A percentile compares a stretch with the other conserved stretches of the same genome.
These are phyloP conservation scores for Collichthys lucidus DNA, from an alignment of 2,113 vertebrate genomes.

Conservation along the genomic window DNA sequence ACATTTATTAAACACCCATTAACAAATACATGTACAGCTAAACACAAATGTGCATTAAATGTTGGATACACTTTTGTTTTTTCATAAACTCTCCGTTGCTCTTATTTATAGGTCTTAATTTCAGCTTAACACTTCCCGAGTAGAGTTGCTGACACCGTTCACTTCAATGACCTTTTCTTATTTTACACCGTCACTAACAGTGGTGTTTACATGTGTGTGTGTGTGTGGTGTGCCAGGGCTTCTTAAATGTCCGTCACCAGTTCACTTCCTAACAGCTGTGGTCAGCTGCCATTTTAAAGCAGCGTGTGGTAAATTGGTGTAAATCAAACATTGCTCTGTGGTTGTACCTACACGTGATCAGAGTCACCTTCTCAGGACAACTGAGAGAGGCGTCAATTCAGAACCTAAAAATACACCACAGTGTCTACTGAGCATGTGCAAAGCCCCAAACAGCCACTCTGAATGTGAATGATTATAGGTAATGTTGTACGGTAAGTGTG, in stretches of 20 bases:
- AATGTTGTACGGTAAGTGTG: no score
- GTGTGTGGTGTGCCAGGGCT: constrained; percentile 1
- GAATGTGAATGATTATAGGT: neutral
- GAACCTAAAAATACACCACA: constrained; percentile 66
- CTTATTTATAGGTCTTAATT: neutral
- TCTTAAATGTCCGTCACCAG: constrained; percentile 39
- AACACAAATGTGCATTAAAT: neutral
- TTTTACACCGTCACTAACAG: neutral
- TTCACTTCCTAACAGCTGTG: constrained; percentile 40
- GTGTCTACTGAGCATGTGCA: constrained; percentile 40
- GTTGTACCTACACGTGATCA: constrained; percentile 10
- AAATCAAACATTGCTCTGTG: constrained; percentile 17
- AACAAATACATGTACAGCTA: neutral
- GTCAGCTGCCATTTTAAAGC: constrained; percentile 8
- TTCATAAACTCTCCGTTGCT: neutral
- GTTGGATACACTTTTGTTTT: neutral
- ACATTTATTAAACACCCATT: neutral
- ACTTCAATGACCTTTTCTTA: neutral
- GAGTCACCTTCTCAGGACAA: constrained; percentile 54
- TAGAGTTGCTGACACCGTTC: neutral
- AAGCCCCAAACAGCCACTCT: constrained; percentile 24
- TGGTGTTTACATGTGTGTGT: neutral
- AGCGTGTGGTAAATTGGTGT: constrained; percentile 25
- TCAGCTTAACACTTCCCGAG: neutral
- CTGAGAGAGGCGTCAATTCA: constrained; percentile 28